Conservation (phyloP, 2,888 invertebrate genomes). For the Ornithoptera alexandrae region DNA sequence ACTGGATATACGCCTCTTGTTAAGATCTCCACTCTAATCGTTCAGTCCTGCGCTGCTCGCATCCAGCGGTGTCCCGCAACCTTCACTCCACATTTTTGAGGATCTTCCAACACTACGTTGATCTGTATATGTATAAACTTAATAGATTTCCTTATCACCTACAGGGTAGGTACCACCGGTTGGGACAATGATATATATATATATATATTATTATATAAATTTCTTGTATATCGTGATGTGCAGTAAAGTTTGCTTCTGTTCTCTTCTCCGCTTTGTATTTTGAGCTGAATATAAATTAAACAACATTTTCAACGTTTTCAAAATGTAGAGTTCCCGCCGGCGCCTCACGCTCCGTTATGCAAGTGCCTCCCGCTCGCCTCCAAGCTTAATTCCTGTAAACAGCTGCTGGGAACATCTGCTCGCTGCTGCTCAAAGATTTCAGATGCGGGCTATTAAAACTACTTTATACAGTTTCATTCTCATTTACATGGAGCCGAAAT, state of each 20-base stretch:
- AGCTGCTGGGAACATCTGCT: slow-evolving; percentile 23
- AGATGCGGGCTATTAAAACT: slow-evolving; percentile 1
- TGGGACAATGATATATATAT: too few relatives aligned
- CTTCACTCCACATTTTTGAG: too few relatives aligned
- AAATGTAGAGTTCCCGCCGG: slow-evolving; percentile 1
- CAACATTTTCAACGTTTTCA: slow-evolving; percentile 10
- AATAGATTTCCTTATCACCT: too few relatives aligned
- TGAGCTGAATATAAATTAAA: not conserved
- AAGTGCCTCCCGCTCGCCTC: slow-evolving; percentile 18
- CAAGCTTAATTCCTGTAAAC: slow-evolving; percentile 26
- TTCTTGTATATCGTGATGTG: not conserved
- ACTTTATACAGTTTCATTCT: not conserved
- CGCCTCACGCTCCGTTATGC: slow-evolving; percentile 16
- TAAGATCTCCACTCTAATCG: too few relatives aligned
- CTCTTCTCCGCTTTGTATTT: not conserved
- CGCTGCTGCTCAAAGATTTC: slow-evolving; percentile 2
- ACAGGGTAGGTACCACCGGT: too few relatives aligned
- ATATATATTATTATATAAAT: not conserved
- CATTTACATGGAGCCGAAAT: not conserved
- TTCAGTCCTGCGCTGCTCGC: too few relatives aligned
- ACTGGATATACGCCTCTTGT: too few relatives aligned
- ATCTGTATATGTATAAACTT: too few relatives aligned
- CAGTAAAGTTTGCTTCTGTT: not conserved
- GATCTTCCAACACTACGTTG: too few relatives aligned
- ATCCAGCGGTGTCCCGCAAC: too few relatives aligned